Conservation (phyloP, 2,797 vertebrate species). For the Acipenser oxyrinchus region DNA sequence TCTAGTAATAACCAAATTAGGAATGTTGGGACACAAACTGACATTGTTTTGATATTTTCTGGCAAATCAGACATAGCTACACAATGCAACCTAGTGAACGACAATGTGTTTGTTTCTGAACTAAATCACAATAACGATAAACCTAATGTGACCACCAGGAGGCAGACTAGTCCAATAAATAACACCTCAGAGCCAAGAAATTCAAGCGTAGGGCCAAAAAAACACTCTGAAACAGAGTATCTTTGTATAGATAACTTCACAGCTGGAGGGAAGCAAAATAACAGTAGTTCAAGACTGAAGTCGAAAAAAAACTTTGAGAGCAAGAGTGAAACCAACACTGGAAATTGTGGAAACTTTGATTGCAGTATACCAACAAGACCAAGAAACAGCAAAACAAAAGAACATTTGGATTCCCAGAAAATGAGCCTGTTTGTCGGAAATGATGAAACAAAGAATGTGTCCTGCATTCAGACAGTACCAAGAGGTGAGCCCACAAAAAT, state of each 20-base stretch:
- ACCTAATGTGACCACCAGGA: conserved; percentile 39
- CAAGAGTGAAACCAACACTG: too few relatives aligned
- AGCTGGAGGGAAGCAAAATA: too few relatives aligned
- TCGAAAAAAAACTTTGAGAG: too few relatives aligned
- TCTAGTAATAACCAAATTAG: conserved; percentile 7
- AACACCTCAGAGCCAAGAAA: not conserved
- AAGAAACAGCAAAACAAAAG: conserved; percentile 15
- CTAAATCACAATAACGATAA: conserved; percentile 10
- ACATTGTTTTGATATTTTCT: not conserved
- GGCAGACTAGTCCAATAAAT: conserved; percentile 38
- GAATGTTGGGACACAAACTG: conserved; percentile 63
- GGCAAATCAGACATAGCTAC: conserved; percentile 48
- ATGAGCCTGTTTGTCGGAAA: conserved; percentile 7
- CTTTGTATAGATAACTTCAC: conserved; percentile 21
- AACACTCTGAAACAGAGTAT: conserved; percentile 17
- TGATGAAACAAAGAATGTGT: conserved; percentile 7
- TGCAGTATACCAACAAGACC: too few relatives aligned
- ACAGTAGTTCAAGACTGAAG: too few relatives aligned
- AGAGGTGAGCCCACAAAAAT: not conserved
- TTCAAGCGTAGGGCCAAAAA: not conserved
- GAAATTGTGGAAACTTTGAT: too few relatives aligned
- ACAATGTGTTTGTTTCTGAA: conserved; percentile 9
- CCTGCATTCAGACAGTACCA: not conserved
- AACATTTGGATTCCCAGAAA: conserved; percentile 16
- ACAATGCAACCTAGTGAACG: conserved; percentile 53